These are phyloP conservation scores for Cantharis nigra DNA, from an alignment of 2,888 invertebrate genomes.

Conservation along the genomic window DNA sequence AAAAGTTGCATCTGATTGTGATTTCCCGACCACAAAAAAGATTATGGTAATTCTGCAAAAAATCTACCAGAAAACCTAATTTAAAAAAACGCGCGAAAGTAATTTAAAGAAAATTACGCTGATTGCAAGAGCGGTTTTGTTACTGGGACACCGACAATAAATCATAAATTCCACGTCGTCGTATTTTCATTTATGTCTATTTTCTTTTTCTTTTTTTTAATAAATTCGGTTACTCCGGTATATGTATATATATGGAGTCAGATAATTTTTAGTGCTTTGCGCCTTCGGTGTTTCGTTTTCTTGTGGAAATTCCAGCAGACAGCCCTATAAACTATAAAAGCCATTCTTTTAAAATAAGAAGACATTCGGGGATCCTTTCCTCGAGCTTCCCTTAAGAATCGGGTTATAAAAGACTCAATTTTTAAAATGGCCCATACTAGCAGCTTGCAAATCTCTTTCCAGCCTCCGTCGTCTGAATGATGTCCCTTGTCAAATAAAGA, in stretches of 20 bases:
- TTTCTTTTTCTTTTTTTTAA: constrained; percentile 1
- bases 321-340: constrained; percentile 26
- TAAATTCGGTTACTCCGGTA: constrained; percentile 8
- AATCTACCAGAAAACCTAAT: neutral
- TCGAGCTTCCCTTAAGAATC: constrained; percentile 20
- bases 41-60: neutral
- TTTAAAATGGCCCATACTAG: constrained; percentile 36
- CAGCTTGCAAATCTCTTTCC: constrained; percentile 26
- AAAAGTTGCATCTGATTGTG: neutral
- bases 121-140: neutral
- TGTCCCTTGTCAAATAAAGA: constrained; percentile 16
- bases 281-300: constrained; percentile 7
- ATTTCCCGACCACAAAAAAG: neutral
- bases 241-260: neutral
- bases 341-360: constrained; percentile 27
- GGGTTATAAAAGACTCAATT: constrained; percentile 36
- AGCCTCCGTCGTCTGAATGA: constrained; percentile 22
- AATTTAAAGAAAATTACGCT: neutral
- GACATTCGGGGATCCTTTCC: constrained; percentile 19
- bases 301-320: neutral
- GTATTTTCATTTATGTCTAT: neutral
- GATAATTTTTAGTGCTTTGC: constrained; percentile 18
- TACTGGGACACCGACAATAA: constrained; percentile 5
- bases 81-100: neutral
- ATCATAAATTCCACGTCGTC: constrained; percentile 13